Conservation (phyloP, 2,888 invertebrate species). For the Scaptomyza flava region DNA sequence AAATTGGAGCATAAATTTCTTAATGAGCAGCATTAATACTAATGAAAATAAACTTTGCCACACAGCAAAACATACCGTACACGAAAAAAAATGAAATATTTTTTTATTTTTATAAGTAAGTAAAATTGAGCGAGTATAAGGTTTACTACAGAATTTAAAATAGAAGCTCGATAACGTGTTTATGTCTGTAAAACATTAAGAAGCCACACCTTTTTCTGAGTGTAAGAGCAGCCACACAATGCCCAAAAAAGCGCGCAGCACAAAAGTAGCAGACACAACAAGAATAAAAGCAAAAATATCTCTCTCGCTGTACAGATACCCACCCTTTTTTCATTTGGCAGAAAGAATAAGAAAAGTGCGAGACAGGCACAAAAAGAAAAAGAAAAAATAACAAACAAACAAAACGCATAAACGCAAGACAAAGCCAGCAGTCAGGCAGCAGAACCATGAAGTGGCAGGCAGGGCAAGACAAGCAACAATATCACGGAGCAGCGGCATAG, state of each 20-base stretch:
- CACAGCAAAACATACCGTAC: conserved; percentile 42
- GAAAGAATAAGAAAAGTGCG: conserved; percentile 68
- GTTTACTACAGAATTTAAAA: too few relatives aligned
- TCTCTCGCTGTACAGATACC: background rate
- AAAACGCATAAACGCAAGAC: conserved; percentile 62
- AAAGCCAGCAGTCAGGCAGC: conserved; percentile 40
- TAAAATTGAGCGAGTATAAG: too few relatives aligned
- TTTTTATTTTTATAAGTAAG: too few relatives aligned
- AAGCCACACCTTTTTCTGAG: background rate
- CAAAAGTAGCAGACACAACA: conserved; percentile 55
- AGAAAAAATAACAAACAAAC: too few relatives aligned
- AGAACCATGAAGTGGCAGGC: conserved; percentile 39
- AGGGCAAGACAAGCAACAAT: background rate
- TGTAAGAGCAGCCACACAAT: conserved; percentile 27
- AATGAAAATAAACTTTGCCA: conserved; percentile 78
- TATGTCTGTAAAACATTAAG: too few relatives aligned
- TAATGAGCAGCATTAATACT: conserved; percentile 79
- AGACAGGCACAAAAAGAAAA: conserved; percentile 62
- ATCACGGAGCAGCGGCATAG: conserved; percentile 5
- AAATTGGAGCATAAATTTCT: too few relatives aligned
- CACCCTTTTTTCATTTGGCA: conserved; percentile 22
- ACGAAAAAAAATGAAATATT: conserved; percentile 40
- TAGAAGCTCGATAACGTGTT: too few relatives aligned
- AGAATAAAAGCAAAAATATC: conserved; percentile 54
- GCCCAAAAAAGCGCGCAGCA: conserved; percentile 41